A percentile compares a stretch with the other conserved stretches of the same genome.
Conservation (phyloP, 2,888 invertebrate genomes). For the Cyclophora albipunctata region DNA sequence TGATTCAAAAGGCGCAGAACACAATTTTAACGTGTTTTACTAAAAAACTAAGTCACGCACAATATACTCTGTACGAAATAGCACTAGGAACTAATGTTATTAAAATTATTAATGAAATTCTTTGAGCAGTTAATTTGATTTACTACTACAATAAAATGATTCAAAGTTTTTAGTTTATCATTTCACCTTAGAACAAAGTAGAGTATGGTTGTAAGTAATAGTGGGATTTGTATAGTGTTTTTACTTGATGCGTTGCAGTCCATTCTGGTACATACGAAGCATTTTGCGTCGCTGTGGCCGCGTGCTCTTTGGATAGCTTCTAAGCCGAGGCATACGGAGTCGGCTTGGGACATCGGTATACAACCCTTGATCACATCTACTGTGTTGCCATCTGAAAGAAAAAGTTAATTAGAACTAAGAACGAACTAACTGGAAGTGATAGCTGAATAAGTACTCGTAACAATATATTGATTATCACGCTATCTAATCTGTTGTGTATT, state of each 20-base stretch:
- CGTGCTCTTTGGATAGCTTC: conserved; percentile 58
- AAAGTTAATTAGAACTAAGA: background rate
- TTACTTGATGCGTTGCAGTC: conserved; percentile 48
- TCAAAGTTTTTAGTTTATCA: background rate
- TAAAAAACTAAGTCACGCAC: too few species aligned
- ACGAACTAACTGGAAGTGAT: too few species aligned
- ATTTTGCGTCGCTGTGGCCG: conserved; percentile 65
- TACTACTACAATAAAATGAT: background rate
- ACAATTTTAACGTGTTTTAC: too few species aligned
- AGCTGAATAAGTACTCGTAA: too few species aligned
- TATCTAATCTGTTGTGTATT: too few species aligned
- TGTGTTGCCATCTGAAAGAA: conserved; percentile 62
- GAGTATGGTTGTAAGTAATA: conserved; percentile 27
- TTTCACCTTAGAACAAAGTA: conserved; percentile 27
- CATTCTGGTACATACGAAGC: conserved; percentile 53
- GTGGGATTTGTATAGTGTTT: conserved; percentile 6
- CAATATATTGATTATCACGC: too few species aligned
- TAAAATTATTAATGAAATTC: too few species aligned
- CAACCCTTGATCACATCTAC: conserved; percentile 61
- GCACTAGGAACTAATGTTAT: too few species aligned
- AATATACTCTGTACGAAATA: too few species aligned
- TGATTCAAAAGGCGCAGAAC: too few species aligned
- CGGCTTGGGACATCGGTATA: conserved; percentile 52
- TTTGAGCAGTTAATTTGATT: too few species aligned
- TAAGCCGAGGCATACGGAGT: conserved; percentile 57